A percentile compares a stretch with the other conserved stretches of the same genome.
Conservation (phyloP, 2,888 invertebrate genomes). For the Cabera pusaria region DNA sequence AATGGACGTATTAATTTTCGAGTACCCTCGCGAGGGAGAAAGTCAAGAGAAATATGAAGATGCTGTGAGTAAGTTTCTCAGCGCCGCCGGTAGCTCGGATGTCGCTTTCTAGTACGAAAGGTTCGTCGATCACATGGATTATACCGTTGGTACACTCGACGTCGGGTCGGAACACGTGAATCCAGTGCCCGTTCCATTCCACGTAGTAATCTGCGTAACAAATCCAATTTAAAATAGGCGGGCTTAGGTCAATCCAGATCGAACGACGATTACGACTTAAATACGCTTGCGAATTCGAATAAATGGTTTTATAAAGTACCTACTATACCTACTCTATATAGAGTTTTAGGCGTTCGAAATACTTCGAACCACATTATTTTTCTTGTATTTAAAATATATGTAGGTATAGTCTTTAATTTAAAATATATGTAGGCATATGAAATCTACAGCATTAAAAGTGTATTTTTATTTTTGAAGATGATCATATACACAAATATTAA, state of each 20-base stretch:
- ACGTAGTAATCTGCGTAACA: constrained; percentile 88
- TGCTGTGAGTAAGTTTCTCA: constrained; percentile 48
- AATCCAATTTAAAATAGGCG: constrained; percentile 7
- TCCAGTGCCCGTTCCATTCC: constrained; percentile 92
- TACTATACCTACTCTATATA: no score
- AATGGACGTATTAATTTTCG: constrained; percentile 49
- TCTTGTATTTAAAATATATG: no score
- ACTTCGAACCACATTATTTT: no score
- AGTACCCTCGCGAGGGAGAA: constrained; percentile 57
- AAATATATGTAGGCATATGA: no score
- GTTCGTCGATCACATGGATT: constrained; percentile 96
- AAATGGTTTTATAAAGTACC: no score
- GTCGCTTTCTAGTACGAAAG: constrained; percentile 92
- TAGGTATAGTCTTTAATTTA: no score
- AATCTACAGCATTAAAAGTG: no score
- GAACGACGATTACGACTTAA: no score
- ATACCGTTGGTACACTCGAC: constrained; percentile 98
- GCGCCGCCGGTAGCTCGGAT: constrained; percentile 86
- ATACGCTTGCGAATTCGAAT: no score
- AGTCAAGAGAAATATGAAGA: constrained; percentile 49
- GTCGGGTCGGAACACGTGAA: constrained; percentile 94
- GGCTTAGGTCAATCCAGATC: constrained; percentile 3
- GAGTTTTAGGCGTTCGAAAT: no score
- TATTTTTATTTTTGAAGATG: no score
- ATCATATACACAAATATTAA: no score